Percentiles rank a stretch among this genome's conserved stretches.
Evolutionary conservation across 2,113 vertebrate genomes (phyloP).

Genomic region (Nerophis ophidion): DNA sequence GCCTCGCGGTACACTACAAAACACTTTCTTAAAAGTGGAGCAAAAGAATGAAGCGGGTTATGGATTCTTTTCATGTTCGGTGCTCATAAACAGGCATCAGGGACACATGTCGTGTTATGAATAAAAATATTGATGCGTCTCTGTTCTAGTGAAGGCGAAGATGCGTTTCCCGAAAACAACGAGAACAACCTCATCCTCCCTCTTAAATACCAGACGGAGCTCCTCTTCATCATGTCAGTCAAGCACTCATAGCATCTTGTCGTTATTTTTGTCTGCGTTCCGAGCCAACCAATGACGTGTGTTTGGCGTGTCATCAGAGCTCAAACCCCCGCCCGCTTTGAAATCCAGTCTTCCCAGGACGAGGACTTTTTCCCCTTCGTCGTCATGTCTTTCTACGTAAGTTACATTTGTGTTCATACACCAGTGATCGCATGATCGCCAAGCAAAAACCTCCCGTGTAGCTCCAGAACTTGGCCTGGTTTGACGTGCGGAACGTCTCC

Average conservation of each 20-base stretch:
- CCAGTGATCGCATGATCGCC: not conserved
- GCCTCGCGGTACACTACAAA: no score
- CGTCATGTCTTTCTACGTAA: conserved; percentile 76
- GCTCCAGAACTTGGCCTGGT: conserved; percentile 87
- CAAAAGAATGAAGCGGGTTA: no score
- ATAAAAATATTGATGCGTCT: conserved; percentile 2
- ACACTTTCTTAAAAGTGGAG: no score
- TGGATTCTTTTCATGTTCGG: no score
- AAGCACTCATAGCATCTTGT: not conserved
- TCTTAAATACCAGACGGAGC: conserved; percentile 83
- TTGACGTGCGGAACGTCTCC: conserved; percentile 71
- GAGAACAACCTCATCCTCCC: conserved; percentile 71
- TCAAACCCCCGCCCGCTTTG: conserved; percentile 76
- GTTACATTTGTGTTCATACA: not conserved
- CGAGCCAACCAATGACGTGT: not conserved
- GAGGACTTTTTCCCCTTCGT: conserved; percentile 64
- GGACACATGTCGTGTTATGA: no score
- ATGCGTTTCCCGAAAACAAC: conserved; percentile 81
- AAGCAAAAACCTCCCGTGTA: conserved; percentile 35
- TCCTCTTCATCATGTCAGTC: conserved; percentile 89
- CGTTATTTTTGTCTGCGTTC: not conserved
- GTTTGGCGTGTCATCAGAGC: conserved; percentile 57
- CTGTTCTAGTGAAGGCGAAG: conserved; percentile 79
- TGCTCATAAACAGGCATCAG: no score
- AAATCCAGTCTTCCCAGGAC: conserved; percentile 67